phyloP scores from a whole-genome alignment of 2,113 vertebrate genomes.

The Parus major region DNA sequence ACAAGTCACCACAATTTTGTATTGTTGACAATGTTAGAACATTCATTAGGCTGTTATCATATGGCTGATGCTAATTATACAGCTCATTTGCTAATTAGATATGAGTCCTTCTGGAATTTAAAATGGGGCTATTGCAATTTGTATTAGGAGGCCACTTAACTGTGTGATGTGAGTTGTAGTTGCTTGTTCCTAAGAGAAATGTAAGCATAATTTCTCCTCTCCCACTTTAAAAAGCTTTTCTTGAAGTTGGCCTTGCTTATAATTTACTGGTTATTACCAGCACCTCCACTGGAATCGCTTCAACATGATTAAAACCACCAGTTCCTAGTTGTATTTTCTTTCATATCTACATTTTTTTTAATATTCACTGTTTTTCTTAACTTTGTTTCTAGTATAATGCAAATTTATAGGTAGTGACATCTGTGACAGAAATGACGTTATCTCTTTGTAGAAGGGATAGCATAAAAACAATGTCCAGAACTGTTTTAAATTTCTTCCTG shows the following conservation, averaged over 20 bases:
- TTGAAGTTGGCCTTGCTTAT: background rate
- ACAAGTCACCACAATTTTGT: background rate
- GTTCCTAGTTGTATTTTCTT: background rate
- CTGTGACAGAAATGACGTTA: background rate
- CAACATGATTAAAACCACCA: background rate
- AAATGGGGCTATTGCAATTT: background rate
- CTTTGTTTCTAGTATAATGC: background rate
- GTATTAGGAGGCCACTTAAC: background rate
- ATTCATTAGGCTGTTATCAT: background rate
- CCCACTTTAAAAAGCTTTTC: background rate
- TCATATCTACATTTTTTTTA: background rate
- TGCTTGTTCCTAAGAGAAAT: background rate
- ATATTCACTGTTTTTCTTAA: background rate
- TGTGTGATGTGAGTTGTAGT: accelerated
- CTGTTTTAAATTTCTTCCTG: background rate
- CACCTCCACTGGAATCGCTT: background rate
- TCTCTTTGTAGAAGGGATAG: background rate
- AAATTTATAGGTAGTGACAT: background rate
- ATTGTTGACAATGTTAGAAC: background rate
- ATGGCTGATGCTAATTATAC: background rate
- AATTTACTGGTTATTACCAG: background rate
- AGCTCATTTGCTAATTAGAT: slow-evolving; percentile 14
- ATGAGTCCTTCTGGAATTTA: background rate
- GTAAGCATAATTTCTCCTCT: background rate
- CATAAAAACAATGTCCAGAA: background rate